Evolutionary conservation across 2,888 invertebrate species (phyloP).

Genomic region (Leptodirus hochenwartii): DNA sequence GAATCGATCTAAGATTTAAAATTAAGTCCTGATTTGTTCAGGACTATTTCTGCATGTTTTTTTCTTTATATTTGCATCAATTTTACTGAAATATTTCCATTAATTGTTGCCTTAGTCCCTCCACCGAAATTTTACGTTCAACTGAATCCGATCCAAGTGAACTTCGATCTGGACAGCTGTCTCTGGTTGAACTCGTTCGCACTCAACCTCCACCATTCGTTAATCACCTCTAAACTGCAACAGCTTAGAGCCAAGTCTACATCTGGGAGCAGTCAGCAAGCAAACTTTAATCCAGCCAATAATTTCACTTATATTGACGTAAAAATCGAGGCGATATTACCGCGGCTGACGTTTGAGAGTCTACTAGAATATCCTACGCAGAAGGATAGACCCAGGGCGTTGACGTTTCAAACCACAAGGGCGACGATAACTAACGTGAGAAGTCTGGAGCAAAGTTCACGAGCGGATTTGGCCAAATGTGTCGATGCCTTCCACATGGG

Average conservation of each 20-base stretch:
- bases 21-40: no score
- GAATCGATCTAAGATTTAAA: no score
- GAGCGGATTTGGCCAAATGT: constrained; percentile 64
- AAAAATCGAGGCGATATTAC: constrained; percentile 83
- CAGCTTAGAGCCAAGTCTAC: constrained; percentile 13
- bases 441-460: constrained; percentile 43
- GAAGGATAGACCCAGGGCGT: constrained; percentile 70
- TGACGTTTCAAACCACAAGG: constrained; percentile 70
- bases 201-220: constrained; percentile 66
- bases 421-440: constrained; percentile 53
- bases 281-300: no score
- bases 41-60: no score
- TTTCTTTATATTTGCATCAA: no score
- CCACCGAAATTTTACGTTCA: constrained; percentile 84
- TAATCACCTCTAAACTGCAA: constrained; percentile 32
- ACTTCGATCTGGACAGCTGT: constrained; percentile 73
- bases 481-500: constrained; percentile 60
- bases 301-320: constrained; percentile 59
- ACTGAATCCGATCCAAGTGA: constrained; percentile 75
- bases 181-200: constrained; percentile 91
- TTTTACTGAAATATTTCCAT: constrained; percentile 1
- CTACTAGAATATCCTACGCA: constrained; percentile 58
- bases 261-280: no score
- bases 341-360: constrained; percentile 70
- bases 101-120: constrained; percentile 51